phyloP scores from a whole-genome alignment of 1,140 invertebrate species.

The Aphelenchoides besseyi region DNA sequence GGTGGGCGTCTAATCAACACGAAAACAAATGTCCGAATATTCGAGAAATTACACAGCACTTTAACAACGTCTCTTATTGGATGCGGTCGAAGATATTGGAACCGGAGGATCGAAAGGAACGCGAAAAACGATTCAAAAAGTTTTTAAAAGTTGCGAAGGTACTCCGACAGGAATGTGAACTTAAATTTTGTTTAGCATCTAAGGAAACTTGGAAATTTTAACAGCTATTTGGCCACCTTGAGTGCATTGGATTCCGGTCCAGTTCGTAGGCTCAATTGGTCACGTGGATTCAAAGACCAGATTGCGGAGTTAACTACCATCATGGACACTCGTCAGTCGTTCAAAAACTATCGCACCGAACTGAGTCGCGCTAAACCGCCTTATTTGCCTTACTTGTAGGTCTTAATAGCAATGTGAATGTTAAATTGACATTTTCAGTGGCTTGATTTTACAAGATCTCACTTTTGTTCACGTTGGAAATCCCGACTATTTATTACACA shows the following conservation, averaged over 20 bases:
- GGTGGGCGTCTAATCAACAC: conserved; percentile 94
- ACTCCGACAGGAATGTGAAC: no score
- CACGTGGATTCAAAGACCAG: conserved; percentile 79
- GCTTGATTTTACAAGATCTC: conserved; percentile 92
- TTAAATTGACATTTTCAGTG: conserved; percentile 75
- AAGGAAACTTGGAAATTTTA: conserved; percentile 94
- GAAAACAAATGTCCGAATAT: conserved; percentile 93
- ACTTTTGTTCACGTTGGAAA: conserved; percentile 96
- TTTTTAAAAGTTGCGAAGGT: conserved; percentile 99
- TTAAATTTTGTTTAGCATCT: conserved; percentile 66
- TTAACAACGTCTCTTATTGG: conserved; percentile 99
- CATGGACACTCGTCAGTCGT: conserved; percentile 91
- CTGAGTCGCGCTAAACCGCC: conserved; percentile 88
- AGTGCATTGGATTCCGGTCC: conserved; percentile 94
- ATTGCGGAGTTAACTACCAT: conserved; percentile 83
- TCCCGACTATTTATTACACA: conserved; percentile 26
- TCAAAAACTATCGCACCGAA: conserved; percentile 86
- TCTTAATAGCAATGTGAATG: conserved; percentile 4
- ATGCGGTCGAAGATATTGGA: conserved; percentile 76
- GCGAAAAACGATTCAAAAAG: conserved; percentile 92
- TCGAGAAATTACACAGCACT: conserved; percentile 94
- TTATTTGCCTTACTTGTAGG: conserved; percentile 90
- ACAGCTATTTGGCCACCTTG: conserved; percentile 91
- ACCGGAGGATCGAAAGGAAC: conserved; percentile 79
- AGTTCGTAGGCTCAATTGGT: conserved; percentile 86